Percentiles rank a stretch among this genome's conserved stretches.
Evolutionary conservation across 2,797 vertebrate species (phyloP).

Genomic region (Crypturellus tataupa): DNA sequence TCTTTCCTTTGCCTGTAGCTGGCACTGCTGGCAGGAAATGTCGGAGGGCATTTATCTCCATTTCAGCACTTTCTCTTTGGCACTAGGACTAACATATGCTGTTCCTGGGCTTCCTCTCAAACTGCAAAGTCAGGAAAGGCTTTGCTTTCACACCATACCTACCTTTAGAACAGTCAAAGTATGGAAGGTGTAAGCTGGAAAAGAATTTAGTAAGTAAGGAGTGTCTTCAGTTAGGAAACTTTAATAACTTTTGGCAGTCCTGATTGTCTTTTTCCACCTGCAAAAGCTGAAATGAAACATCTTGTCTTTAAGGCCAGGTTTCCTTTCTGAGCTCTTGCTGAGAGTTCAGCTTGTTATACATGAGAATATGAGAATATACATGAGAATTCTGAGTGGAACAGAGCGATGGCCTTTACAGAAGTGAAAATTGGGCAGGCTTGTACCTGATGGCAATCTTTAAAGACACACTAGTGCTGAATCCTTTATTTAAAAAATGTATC

Average conservation of each 20-base stretch:
- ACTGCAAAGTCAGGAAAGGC: not conserved
- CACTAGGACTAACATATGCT: not conserved
- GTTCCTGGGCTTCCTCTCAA: not conserved
- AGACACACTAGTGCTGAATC: not conserved
- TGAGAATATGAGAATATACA: not conserved
- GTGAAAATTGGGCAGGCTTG: not conserved
- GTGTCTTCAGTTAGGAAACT: not conserved
- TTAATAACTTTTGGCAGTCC: not conserved
- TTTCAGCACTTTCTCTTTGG: not conserved
- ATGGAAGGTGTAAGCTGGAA: not conserved
- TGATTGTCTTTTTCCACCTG: not conserved
- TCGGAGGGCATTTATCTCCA: not conserved
- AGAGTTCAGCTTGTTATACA: constrained; percentile 18
- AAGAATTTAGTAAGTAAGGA: not conserved
- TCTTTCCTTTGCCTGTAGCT: not conserved
- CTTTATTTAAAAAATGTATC: not conserved
- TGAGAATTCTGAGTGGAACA: not conserved
- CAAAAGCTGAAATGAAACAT: not conserved
- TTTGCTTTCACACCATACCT: not conserved
- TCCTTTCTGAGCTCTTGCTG: constrained; percentile 7
- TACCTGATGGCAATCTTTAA: not conserved
- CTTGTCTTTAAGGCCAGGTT: constrained; percentile 12
- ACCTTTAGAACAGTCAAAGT: not conserved
- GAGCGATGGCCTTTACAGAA: not conserved
- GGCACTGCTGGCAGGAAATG: not conserved